phyloP scores from a whole-genome alignment of 2,113 vertebrate genomes.

The Tragelaphus imberbis region DNA sequence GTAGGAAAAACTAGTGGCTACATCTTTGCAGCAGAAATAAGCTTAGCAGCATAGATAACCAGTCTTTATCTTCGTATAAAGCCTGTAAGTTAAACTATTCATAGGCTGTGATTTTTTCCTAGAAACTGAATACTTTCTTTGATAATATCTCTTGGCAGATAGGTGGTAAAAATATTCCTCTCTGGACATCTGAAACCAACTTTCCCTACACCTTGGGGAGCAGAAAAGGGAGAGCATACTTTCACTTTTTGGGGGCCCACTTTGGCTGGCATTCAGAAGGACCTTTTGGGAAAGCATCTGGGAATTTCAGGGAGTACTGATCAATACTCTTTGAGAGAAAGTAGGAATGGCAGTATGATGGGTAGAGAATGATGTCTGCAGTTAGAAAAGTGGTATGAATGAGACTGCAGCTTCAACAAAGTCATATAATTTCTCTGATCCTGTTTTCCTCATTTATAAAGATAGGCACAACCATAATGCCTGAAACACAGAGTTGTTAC shows the following conservation, averaged over 20 bases:
- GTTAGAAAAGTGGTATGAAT: background rate
- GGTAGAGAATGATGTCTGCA: background rate
- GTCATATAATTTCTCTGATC: background rate
- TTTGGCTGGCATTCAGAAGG: slow-evolving; percentile 12
- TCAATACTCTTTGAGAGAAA: background rate
- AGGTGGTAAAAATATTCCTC: slow-evolving; percentile 42
- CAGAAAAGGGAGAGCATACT: background rate
- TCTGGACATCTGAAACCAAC: slow-evolving; percentile 51
- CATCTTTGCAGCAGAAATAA: slow-evolving; percentile 37
- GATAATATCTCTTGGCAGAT: slow-evolving; percentile 69
- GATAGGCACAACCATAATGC: background rate
- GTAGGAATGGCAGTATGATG: background rate
- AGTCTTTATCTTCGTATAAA: slow-evolving; percentile 45
- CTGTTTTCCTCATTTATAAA: background rate
- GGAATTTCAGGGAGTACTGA: background rate
- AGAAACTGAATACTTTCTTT: slow-evolving; percentile 46
- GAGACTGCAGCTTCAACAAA: background rate
- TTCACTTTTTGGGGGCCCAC: background rate
- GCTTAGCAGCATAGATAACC: slow-evolving; percentile 2
- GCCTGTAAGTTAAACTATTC: slow-evolving; percentile 55
- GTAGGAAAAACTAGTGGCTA: background rate
- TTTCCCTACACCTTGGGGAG: slow-evolving; percentile 33
- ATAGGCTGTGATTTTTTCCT: slow-evolving; percentile 30
- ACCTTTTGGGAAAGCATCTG: background rate
- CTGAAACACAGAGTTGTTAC: background rate